Evolutionary conservation across 2,888 invertebrate species (phyloP).

Genomic region (Chrysotoxum bicinctum): DNA sequence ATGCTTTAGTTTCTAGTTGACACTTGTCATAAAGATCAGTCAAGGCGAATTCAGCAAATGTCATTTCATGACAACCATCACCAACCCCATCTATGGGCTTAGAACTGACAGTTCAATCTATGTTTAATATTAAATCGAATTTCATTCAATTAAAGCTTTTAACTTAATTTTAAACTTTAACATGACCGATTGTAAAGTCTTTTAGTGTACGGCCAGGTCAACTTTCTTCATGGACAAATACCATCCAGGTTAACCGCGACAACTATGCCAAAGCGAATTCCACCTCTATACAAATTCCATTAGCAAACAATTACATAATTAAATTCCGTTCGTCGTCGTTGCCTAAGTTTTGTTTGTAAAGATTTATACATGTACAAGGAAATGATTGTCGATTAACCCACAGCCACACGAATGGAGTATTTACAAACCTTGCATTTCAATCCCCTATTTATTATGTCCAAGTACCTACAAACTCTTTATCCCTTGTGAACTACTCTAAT

Average conservation of each 20-base stretch:
- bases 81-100: too few relatives aligned
- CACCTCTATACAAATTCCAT: background rate
- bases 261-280: background rate
- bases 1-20: too few relatives aligned
- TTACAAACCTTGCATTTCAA: conserved; percentile 25
- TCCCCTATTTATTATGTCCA: background rate
- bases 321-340: conserved; percentile 5
- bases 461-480: conserved; percentile 22
- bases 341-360: background rate
- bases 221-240: background rate
- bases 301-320: conserved; percentile 34
- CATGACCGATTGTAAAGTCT: background rate
- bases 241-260: background rate
- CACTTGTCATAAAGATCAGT: too few relatives aligned
- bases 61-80: too few relatives aligned
- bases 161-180: background rate
- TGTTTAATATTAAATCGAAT: too few relatives aligned
- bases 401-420: conserved; percentile 10
- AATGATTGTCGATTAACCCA: conserved; percentile 15
- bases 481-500: conserved; percentile 8
- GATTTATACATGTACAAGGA: conserved; percentile 3
- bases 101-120: too few relatives aligned
- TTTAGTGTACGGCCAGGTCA: background rate
- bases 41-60: too few relatives aligned
- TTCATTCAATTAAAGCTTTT: too few relatives aligned